Conservation (phyloP, 2,797 vertebrate species). For the Myoxocephalus aenaeus region DNA sequence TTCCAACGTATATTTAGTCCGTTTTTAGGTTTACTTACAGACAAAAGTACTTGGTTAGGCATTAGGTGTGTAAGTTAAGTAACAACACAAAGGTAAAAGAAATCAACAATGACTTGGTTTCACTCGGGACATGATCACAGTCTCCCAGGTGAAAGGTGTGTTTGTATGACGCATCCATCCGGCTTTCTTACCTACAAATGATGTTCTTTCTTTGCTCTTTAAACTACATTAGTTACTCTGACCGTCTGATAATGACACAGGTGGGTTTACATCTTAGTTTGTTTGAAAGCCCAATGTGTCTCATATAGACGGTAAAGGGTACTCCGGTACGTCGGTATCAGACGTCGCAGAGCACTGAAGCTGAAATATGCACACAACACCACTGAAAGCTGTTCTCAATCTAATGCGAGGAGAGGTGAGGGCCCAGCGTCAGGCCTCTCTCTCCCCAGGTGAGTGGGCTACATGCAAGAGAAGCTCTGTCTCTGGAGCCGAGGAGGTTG, state of each 20-base stretch:
- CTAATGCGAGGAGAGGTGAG: slow-evolving; percentile 35
- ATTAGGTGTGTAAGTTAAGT: neutral
- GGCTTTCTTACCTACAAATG: too few relatives aligned
- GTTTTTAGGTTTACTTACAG: neutral
- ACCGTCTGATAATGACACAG: neutral
- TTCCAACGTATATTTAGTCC: neutral
- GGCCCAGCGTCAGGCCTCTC: slow-evolving; percentile 41
- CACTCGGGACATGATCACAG: neutral
- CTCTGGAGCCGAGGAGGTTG: slow-evolving; percentile 70
- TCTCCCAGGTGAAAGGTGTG: neutral
- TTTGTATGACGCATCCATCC: neutral
- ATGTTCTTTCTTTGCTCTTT: neutral
- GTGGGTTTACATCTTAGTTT: neutral
- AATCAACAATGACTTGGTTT: neutral
- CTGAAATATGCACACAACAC: neutral
- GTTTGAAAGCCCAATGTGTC: neutral
- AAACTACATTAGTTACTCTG: neutral
- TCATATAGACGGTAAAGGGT: neutral
- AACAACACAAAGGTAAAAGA: neutral
- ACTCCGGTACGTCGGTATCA: neutral
- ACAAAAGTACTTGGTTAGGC: neutral
- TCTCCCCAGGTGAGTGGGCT: slow-evolving; percentile 61
- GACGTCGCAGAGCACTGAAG: neutral
- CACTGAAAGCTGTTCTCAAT: slow-evolving; percentile 54
- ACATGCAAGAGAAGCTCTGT: slow-evolving; percentile 57